Evolutionary conservation across 2,888 invertebrate genomes (phyloP), one percentile per base, ranked within the genome.

Genomic region (Neuroscelio doddi): DNA sequence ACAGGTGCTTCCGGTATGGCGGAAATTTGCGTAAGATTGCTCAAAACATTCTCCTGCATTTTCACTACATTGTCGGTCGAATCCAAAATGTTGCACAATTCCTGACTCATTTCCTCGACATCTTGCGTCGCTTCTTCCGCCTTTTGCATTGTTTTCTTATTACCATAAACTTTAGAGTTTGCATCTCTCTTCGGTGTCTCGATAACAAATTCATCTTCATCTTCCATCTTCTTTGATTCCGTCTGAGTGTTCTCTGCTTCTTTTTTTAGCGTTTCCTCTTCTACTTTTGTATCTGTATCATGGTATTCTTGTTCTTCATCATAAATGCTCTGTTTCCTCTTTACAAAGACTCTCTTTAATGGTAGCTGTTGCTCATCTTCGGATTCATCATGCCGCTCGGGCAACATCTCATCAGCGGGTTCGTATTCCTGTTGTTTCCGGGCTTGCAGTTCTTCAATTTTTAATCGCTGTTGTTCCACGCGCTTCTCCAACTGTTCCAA

Each of bases 321-420:
- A 24, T 84, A 84, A 56, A 84, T 80, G 27, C 84, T 82, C 79
- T 89, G 86, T 74, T 89, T 87, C 29, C 89, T 82, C 70, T 89
- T 89, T 51, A 88, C 88, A 50, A 89, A 83, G 36, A 89, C 89
- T 44, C 89, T 87, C 70, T 89, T 89, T 10, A 89, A 78, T 8
- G 89, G 84, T 15, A 88, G 63, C 79, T 88, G 69, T 81, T 84
- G 81, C 47, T 85, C 80, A 30, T 82, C 80, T 42, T 80, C 80
- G 14, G 84, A 77, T 39, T 81, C 83, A 24, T 85, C 84, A 16
- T 82, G 83, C 17, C 85, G 73, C 1, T 83, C 84, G 0, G 84
- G 84, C 1, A 84, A 56, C 75, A 82, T 81, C 14, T 84, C 84
- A 14, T 84, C 84, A 1, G 76, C 74, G 0, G 79, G 70, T 16